Evolutionary conservation across 2,888 invertebrate genomes (phyloP).

Genomic region (Gnatocerus cornutus): DNA sequence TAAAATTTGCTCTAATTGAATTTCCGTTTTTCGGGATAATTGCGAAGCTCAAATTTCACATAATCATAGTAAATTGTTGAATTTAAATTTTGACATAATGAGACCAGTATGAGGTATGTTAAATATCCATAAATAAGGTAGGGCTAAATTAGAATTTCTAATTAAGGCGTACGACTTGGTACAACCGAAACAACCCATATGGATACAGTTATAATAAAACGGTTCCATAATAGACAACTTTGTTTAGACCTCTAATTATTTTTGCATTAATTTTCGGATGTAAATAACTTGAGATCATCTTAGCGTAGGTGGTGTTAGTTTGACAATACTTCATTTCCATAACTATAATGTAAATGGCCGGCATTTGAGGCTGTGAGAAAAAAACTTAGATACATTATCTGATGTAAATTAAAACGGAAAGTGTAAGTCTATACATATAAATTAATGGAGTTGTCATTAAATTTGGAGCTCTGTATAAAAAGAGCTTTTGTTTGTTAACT

Average conservation of each 20-base stretch:
- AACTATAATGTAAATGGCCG: slow-evolving; percentile 24
- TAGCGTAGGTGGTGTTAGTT: slow-evolving; percentile 37
- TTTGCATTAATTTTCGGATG: slow-evolving; percentile 36
- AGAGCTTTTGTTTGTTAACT: slow-evolving; percentile 32
- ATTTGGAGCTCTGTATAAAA: slow-evolving; percentile 18
- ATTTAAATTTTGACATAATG: slow-evolving; percentile 46
- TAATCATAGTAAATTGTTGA: slow-evolving; percentile 1
- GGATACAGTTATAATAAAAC: slow-evolving; percentile 36
- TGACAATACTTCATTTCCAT: slow-evolving; percentile 40
- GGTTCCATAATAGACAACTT: slow-evolving; percentile 35
- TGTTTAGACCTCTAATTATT: slow-evolving; percentile 38
- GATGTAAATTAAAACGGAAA: slow-evolving; percentile 34
- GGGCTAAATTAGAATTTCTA: slow-evolving; percentile 49
- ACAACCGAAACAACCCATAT: slow-evolving; percentile 29
- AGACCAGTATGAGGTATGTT: slow-evolving; percentile 43
- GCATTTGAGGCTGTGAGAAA: slow-evolving; percentile 8
- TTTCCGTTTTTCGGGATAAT: neutral
- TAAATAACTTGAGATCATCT: slow-evolving; percentile 25
- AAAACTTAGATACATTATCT: slow-evolving; percentile 17
- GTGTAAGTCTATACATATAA: slow-evolving; percentile 19
- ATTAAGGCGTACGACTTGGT: slow-evolving; percentile 34
- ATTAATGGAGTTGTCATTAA: slow-evolving; percentile 39
- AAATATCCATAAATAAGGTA: slow-evolving; percentile 49
- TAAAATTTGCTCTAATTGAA: too few relatives aligned
- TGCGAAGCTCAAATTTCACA: slow-evolving; percentile 8